These are phyloP conservation scores for Diplazon laetatorius DNA, from an alignment of 2,888 invertebrate genomes.

Conservation along the genomic window DNA sequence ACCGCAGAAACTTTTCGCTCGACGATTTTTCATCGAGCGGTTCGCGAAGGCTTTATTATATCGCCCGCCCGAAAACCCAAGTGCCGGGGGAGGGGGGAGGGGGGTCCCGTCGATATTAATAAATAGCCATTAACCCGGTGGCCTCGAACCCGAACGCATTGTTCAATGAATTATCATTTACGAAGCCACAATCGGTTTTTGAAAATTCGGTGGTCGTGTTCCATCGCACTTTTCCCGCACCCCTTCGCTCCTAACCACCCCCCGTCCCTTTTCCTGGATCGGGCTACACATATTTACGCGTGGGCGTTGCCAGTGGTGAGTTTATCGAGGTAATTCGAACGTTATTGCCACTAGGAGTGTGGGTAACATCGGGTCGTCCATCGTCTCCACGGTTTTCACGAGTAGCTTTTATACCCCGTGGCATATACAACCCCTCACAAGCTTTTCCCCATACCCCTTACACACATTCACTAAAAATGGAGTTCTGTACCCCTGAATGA, in stretches of 20 bases:
- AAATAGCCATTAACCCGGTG: constrained; percentile 48
- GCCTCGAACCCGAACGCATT: constrained; percentile 39
- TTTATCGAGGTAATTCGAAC: constrained; percentile 62
- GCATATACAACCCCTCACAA: not conserved
- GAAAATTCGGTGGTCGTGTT: too few species aligned
- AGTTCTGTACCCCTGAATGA: too few species aligned
- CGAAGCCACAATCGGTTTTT: constrained; percentile 49
- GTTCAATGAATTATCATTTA: constrained; percentile 60
- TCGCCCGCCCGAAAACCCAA: not conserved
- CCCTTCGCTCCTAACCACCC: not conserved
- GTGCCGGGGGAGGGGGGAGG: too few species aligned
- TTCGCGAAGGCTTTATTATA: not conserved
- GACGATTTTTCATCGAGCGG: constrained; percentile 1
- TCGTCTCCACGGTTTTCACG: constrained; percentile 54
- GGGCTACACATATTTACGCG: constrained; percentile 22
- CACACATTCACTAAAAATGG: constrained; percentile 22
- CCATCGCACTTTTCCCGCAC: constrained; percentile 7
- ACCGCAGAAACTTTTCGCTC: not conserved
- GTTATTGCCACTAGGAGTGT: constrained; percentile 55
- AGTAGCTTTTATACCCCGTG: constrained; percentile 8
- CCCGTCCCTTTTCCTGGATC: too few species aligned
- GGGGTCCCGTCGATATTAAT: constrained; percentile 44
- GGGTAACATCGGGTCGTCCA: constrained; percentile 51
- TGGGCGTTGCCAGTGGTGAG: constrained; percentile 53
- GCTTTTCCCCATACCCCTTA: constrained; percentile 3